phyloP scores from a whole-genome alignment of 2,888 invertebrate genomes.

The Phytoseiulus persimilis region DNA sequence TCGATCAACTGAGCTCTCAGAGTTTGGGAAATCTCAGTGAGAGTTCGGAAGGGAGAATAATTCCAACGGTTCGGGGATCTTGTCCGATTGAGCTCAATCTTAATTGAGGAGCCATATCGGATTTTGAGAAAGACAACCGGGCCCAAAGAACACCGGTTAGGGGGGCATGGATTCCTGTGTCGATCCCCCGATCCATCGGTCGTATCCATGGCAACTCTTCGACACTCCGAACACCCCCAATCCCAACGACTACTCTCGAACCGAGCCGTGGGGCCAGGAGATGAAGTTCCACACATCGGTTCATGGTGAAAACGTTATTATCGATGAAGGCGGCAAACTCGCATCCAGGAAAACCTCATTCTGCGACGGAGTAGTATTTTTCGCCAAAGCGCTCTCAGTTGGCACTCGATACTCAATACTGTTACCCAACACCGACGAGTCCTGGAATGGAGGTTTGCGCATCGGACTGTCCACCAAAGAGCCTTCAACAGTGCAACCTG shows the following conservation, averaged over 20 bases:
- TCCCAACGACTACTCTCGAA: background rate
- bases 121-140: too few relatives aligned
- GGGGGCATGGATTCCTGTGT: background rate
- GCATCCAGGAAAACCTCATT: slow-evolving; percentile 44
- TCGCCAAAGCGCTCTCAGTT: slow-evolving; percentile 43
- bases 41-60: too few relatives aligned
- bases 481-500: slow-evolving; percentile 45
- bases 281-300: slow-evolving; percentile 45
- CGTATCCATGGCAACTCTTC: background rate
- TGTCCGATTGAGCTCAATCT: too few relatives aligned
- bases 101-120: too few relatives aligned
- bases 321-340: slow-evolving; percentile 44
- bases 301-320: slow-evolving; percentile 44
- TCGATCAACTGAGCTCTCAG: too few relatives aligned
- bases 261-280: background rate
- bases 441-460: slow-evolving; percentile 50
- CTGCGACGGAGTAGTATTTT: slow-evolving; percentile 45
- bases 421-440: slow-evolving; percentile 47
- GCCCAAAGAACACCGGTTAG: background rate
- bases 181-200: background rate
- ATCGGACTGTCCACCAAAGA: slow-evolving; percentile 50
- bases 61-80: too few relatives aligned
- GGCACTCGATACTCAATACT: slow-evolving; percentile 44
- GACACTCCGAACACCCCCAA: background rate
- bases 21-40: too few relatives aligned